These are phyloP conservation scores for Nebria brevicollis DNA, from an alignment of 2,888 invertebrate species.

Conservation along the genomic window DNA sequence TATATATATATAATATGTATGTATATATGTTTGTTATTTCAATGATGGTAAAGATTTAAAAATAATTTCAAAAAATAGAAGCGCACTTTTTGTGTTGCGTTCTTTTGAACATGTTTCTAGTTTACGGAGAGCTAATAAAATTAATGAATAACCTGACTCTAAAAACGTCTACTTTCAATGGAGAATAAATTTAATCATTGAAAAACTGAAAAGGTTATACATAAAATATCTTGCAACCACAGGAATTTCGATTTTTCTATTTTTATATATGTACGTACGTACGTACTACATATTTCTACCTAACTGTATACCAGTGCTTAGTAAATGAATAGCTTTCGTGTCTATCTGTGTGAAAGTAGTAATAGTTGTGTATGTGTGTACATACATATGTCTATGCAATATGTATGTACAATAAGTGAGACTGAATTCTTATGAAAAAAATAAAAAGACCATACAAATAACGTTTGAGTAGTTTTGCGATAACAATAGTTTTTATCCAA, in stretches of 20 bases:
- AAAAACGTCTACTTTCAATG: background rate
- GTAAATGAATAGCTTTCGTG: too few species aligned
- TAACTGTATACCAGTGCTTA: too few species aligned
- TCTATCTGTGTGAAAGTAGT: too few species aligned
- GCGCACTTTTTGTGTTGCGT: background rate
- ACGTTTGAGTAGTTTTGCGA: background rate
- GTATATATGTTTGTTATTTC: background rate
- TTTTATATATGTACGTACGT: background rate
- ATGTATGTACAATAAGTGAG: too few species aligned
- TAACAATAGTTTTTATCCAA: background rate
- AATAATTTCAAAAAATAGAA: background rate
- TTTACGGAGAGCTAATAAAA: conserved; percentile 4
- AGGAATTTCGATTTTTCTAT: background rate
- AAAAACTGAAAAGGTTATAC: background rate
- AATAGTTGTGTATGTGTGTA: too few species aligned
- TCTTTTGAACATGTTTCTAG: background rate
- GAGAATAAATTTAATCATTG: background rate
- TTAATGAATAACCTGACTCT: conserved; percentile 7
- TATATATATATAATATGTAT: background rate
- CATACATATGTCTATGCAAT: too few species aligned
- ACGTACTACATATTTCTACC: too few species aligned
- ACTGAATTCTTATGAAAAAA: too few species aligned
- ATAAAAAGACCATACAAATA: too few species aligned
- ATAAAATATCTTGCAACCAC: background rate
- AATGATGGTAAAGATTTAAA: background rate